Conservation (phyloP, 2,113 vertebrate genomes). For the Paraplagusia blochii region DNA sequence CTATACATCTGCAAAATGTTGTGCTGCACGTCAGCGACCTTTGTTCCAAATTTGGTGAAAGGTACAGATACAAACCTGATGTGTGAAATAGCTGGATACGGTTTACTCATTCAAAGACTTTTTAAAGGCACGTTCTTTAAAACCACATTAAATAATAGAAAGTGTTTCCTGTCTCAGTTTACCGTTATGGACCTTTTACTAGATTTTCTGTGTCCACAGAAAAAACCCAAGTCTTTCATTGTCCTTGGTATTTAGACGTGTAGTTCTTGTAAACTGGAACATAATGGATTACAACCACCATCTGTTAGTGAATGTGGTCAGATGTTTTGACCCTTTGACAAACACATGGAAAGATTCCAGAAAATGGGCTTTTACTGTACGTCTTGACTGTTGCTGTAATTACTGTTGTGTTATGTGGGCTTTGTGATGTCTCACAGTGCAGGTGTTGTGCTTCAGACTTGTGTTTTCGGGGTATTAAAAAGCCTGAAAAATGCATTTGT, state of each 20-base stretch:
- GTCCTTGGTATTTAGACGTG: constrained; percentile 1
- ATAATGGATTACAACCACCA: constrained; percentile 20
- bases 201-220: neutral
- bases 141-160: neutral
- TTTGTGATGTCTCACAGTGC: neutral
- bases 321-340: neutral
- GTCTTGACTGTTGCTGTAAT: neutral
- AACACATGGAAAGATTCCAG: neutral
- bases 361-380: neutral
- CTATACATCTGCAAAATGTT: constrained; percentile 42
- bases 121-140: neutral
- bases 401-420: neutral
- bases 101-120: too few relatives aligned
- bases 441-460: neutral
- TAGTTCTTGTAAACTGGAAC: constrained; percentile 16
- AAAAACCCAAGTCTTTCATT: neutral
- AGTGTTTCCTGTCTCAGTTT: neutral
- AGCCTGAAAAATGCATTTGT: too few relatives aligned
- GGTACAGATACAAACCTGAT: too few relatives aligned
- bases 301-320: constrained; percentile 7
- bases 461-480: too few relatives aligned
- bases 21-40: constrained; percentile 26
- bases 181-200: constrained; percentile 1
- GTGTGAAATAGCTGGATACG: too few relatives aligned
- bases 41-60: constrained; percentile 8